Percentiles rank a stretch among this genome's conserved stretches.
These are phyloP conservation scores for Idris sp. DNA, from an alignment of 1,140 invertebrate genomes.

Conservation along the genomic window DNA sequence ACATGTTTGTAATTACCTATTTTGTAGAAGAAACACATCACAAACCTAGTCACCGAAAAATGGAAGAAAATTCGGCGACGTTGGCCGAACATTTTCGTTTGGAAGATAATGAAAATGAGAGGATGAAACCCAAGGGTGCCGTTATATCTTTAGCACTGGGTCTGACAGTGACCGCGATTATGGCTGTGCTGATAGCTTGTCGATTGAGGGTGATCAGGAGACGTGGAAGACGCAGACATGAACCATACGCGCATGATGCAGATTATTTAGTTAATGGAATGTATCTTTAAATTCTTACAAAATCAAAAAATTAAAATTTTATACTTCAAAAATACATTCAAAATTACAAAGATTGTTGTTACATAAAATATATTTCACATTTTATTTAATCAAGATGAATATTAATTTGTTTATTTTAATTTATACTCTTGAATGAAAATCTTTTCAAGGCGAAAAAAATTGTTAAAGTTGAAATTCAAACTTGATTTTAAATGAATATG, in stretches of 20 bases:
- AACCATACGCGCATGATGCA: conserved; percentile 93
- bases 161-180: conserved; percentile 81
- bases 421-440: no score
- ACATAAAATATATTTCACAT: no score
- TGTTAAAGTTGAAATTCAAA: no score
- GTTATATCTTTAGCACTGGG: conserved; percentile 87
- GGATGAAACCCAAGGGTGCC: conserved; percentile 86
- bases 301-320: no score
- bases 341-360: no score
- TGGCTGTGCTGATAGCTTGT: conserved; percentile 89
- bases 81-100: conserved; percentile 64
- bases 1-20: conserved; percentile 18
- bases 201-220: conserved; percentile 87
- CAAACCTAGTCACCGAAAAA: conserved; percentile 61
- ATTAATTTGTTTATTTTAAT: no score
- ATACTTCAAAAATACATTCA: no score
- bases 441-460: no score
- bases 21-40: conserved; percentile 63
- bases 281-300: conserved; percentile 88
- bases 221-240: conserved; percentile 86
- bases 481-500: no score
- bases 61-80: conserved; percentile 65
- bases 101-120: conserved; percentile 77
- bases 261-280: conserved; percentile 98
- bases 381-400: no score